A percentile compares a stretch with the other conserved stretches of the same genome.
Evolutionary conservation across 2,888 invertebrate genomes (phyloP).

Genomic region (Cyaniris semiargus): DNA sequence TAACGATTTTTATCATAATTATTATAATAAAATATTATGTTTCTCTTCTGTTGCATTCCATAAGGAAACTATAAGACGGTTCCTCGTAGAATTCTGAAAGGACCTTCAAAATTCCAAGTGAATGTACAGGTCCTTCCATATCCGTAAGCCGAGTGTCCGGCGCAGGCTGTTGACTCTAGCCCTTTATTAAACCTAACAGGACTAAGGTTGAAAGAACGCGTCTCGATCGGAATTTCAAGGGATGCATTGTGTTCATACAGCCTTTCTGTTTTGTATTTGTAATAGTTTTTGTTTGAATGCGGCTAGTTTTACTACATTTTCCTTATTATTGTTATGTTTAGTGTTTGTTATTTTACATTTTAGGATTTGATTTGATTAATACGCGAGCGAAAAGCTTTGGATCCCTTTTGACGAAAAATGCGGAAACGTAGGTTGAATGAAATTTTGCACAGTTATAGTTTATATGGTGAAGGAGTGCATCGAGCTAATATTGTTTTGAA

Average conservation of each 20-base stretch:
- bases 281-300: not conserved
- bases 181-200: slow-evolving; percentile 24
- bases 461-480: too few relatives aligned
- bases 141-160: not conserved
- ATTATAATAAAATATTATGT: too few relatives aligned
- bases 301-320: not conserved
- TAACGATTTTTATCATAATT: too few relatives aligned
- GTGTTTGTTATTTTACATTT: not conserved
- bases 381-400: too few relatives aligned
- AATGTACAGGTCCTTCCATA: not conserved
- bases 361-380: too few relatives aligned
- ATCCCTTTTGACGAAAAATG: too few relatives aligned
- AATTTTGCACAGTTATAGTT: too few relatives aligned
- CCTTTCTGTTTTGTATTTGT: not conserved
- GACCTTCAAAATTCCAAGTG: slow-evolving; percentile 11
- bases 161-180: not conserved
- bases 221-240: slow-evolving; percentile 3
- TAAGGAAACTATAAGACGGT: not conserved
- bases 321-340: not conserved
- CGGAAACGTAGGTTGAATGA: too few relatives aligned
- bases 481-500: too few relatives aligned
- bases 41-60: too few relatives aligned
- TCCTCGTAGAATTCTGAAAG: not conserved
- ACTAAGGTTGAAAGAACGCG: slow-evolving; percentile 26
- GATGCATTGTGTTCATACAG: slow-evolving; percentile 2